Evolutionary conservation across 2,888 invertebrate genomes (phyloP), one percentile per base, ranked within the genome.

Genomic region (Scaptomyza caliginosa): DNA sequence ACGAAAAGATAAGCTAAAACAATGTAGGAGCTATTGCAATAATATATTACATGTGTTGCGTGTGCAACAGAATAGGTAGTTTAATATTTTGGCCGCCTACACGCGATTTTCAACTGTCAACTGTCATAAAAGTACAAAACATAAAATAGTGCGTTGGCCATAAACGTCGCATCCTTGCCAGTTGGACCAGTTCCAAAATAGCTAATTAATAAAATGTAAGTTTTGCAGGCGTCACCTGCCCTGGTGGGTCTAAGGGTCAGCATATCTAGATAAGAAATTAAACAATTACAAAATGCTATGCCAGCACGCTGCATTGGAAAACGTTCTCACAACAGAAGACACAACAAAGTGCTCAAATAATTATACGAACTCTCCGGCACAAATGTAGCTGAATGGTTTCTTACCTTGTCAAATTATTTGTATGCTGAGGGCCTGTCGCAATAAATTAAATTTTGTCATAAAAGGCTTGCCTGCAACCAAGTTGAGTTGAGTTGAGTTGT

Each of bases 391-490:
- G 65, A 63, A 63, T 49, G 50, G 49, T 46, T 50, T 64, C 36
- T 34, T 51, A 38, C 51, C 48, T 52, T 46, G 28, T 64, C 63
- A 75, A 83, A 82, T 72, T 78, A 86, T 77, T 76, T 87, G 82
- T 85, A 85, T 62, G 64, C 52, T 63, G 60, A 67, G 55, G 69
- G 67, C 45, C 63, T 60, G 62, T 71, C 75, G 55, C 89, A 72
- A 90, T 90, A 90, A 90, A 90, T 90, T 90, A 89, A 89, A 80
- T 86, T 77, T 86, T 88, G 90, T 82, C 89, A 90, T 89, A 90
- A 90, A 23, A 51, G 16, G 39, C 32, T 43, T 10, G 30, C 28
- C 5, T 16, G 39, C 28, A 30, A 46, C 49, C 13, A 32, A 55
- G 68, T n/a, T n/a, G n/a, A n/a, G n/a, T n/a, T n/a, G n/a, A n/a